Base-by-base conservation (phyloP, 2,113 vertebrate genomes). In the Rhea pennata region DNA sequence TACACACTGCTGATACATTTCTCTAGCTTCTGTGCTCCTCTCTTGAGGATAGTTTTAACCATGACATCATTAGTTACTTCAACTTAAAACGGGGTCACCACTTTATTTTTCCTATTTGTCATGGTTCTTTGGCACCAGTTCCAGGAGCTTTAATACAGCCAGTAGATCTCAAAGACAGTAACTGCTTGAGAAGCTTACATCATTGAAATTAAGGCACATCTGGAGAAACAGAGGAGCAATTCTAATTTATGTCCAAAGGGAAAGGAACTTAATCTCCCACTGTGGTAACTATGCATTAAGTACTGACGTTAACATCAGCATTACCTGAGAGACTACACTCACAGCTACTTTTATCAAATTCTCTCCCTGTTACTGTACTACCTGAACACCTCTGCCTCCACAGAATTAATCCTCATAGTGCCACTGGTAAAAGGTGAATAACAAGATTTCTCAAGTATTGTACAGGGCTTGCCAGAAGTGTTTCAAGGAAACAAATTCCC, bases 101-200 rank as follows among this genome's bases (percentile, higher is more conserved):
- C 90, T 2, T n/a, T 12, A 36, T 44, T 53, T 44, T n/a, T 19
- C 59, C 40, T 42, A 15, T 20, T 83, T 44, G 21, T 90, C 4
- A 2, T 15, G 9, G 42, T 29, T 73, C 54, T 79, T 84, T 98
- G 93, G 92, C 95, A 93, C 48, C n/a, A 66, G 75, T 97, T 97
- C 75, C 88, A 96, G 91, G 36, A 54, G 29, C 22, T 94, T 97
- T 89, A 73, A 91, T 40, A 10, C 90, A 94, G 62, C 59, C 66
- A 97, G 84, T 46, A 76, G 83, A 92, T 88, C 90, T 85, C 90
- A 96, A 96, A 97, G 92, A 92, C 94, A 96, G 88, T 76, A 90
- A 40, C 74, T 92, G 92, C 92, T 90, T 82, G 44, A 96, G 95
- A 93, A 80, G 72, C 61, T 90, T 83, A 93, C 59, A 50, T 31